Evolutionary conservation across 2,797 vertebrate species (phyloP).

Genomic region (Anomalospiza imberbis): DNA sequence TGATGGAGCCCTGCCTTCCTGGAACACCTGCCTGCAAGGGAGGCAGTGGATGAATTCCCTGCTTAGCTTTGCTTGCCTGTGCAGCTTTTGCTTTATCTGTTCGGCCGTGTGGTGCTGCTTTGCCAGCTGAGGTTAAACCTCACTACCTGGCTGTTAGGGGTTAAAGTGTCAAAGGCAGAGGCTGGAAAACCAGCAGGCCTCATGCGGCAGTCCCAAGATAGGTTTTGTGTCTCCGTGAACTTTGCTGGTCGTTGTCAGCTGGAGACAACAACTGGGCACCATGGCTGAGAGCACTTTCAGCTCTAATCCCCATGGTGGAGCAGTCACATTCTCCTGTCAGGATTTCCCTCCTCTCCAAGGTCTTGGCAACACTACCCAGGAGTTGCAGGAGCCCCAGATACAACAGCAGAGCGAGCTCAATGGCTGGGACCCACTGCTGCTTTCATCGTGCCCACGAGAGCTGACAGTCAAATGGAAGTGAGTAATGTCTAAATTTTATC

Average conservation of each 20-base stretch:
- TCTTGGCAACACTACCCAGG: constrained; percentile 30
- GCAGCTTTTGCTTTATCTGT: not conserved
- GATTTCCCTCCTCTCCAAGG: constrained; percentile 9
- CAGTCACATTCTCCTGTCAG: not conserved
- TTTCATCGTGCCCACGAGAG: not conserved
- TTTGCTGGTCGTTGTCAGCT: constrained; percentile 31
- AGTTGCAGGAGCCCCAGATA: not conserved
- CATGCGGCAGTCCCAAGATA: not conserved
- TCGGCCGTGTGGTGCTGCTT: not conserved
- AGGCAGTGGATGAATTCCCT: not conserved
- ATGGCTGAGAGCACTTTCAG: constrained; percentile 6
- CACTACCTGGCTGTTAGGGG: not conserved
- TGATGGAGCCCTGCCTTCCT: not conserved
- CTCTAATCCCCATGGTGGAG: not conserved
- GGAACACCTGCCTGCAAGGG: not conserved
- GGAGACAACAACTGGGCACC: not conserved
- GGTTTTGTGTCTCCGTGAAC: not conserved
- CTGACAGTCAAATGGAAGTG: not conserved
- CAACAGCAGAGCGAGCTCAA: not conserved
- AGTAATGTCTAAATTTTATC: not conserved
- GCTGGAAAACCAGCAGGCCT: not conserved
- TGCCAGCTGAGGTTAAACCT: not conserved
- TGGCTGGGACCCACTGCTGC: not conserved
- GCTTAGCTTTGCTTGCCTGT: not conserved
- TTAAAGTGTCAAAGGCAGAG: not conserved